Evolutionary conservation across 2,888 invertebrate species (phyloP).

Genomic region (Listrodromus nycthemerus): DNA sequence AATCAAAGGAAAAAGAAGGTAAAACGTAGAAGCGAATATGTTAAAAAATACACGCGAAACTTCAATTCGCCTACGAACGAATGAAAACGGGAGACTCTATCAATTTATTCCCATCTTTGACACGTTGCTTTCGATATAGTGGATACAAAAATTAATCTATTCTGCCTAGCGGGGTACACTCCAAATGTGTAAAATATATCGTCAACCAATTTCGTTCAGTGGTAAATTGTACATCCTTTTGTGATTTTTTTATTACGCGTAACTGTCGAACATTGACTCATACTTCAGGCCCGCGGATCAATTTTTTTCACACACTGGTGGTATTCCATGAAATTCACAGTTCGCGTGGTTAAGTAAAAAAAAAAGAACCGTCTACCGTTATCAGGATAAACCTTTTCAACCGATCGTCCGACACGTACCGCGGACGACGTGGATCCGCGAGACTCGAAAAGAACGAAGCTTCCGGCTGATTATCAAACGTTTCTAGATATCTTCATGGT

Average conservation of each 20-base stretch:
- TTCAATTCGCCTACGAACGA: conserved; percentile 12
- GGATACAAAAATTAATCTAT: conserved; percentile 80
- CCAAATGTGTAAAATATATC: conserved; percentile 72
- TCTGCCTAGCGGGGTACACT: conserved; percentile 71
- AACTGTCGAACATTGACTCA: conserved; percentile 23
- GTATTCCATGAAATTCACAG: conserved; percentile 42
- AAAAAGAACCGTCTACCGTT: conserved; percentile 25
- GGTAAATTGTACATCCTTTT: conserved; percentile 64
- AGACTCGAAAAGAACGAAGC: conserved; percentile 41
- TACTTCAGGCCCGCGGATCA: conserved; percentile 19
- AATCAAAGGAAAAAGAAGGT: not conserved
- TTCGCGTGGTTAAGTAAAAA: conserved; percentile 39
- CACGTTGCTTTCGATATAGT: conserved; percentile 72
- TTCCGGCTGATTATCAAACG: conserved; percentile 71
- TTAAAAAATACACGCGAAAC: conserved; percentile 30
- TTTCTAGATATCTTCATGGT: conserved; percentile 77
- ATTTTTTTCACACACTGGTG: conserved; percentile 24
- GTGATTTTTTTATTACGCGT: conserved; percentile 20
- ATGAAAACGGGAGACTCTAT: conserved; percentile 45
- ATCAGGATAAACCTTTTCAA: not conserved
- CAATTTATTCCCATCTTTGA: conserved; percentile 50
- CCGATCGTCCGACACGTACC: conserved; percentile 15
- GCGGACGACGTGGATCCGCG: conserved; percentile 35
- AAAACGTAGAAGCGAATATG: conserved; percentile 38
- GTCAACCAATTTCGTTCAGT: conserved; percentile 68